Evolutionary conservation across 2,888 invertebrate species (phyloP).

Genomic region (Anticlea derivata): DNA sequence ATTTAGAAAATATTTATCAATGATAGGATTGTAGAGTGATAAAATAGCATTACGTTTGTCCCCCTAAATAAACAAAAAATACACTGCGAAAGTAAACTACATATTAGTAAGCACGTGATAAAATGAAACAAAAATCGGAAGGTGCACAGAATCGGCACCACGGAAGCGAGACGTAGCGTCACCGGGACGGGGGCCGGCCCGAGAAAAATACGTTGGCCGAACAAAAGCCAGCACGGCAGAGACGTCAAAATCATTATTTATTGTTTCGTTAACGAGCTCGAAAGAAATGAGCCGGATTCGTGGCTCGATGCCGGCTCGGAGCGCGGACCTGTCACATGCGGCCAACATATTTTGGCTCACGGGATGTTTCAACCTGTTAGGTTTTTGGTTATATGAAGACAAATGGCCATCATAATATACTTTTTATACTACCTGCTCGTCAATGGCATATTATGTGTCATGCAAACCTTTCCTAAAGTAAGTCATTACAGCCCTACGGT

Average conservation of each 20-base stretch:
- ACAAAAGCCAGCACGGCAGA: slow-evolving; percentile 66
- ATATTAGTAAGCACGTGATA: background rate
- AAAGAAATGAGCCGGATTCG: slow-evolving; percentile 62
- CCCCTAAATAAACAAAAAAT: background rate
- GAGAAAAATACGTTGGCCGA: slow-evolving; percentile 65
- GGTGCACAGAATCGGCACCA: slow-evolving; percentile 50
- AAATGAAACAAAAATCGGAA: slow-evolving; percentile 41
- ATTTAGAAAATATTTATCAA: too few species aligned
- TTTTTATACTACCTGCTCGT: too few species aligned
- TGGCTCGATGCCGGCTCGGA: slow-evolving; percentile 51
- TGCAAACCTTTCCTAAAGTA: too few species aligned
- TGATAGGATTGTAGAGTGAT: background rate
- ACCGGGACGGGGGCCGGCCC: slow-evolving; percentile 43
- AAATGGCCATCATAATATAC: background rate
- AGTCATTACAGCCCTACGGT: too few species aligned
- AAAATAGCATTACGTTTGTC: background rate
- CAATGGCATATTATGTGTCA: too few species aligned
- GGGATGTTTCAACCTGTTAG: slow-evolving; percentile 39
- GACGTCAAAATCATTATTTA: slow-evolving; percentile 77
- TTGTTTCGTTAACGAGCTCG: slow-evolving; percentile 78
- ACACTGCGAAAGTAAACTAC: background rate
- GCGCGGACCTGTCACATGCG: slow-evolving; percentile 50
- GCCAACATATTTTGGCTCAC: slow-evolving; percentile 48
- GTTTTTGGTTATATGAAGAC: background rate
- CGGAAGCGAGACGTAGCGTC: slow-evolving; percentile 53